Percentiles rank a stretch among this genome's conserved stretches.
phyloP scores from a whole-genome alignment of 2,888 invertebrate genomes.

The Parnassius mnemosyne region DNA sequence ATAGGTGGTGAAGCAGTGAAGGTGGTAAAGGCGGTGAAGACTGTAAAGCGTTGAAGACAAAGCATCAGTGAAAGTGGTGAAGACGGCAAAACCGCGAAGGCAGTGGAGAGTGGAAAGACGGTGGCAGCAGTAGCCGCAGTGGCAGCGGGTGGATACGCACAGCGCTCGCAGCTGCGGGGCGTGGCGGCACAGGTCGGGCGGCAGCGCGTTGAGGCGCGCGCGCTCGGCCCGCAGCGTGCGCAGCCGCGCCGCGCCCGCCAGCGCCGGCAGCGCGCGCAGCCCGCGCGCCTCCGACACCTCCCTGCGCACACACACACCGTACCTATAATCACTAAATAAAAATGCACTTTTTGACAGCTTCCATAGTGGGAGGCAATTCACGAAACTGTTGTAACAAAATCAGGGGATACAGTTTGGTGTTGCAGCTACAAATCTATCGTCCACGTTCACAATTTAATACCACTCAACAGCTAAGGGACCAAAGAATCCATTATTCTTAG shows the following conservation, averaged over 20 bases:
- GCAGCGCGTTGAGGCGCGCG: constrained; percentile 87
- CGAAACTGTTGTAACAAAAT: no score
- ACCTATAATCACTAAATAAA: background rate
- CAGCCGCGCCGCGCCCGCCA: constrained; percentile 89
- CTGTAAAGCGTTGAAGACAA: no score
- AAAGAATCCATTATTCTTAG: no score
- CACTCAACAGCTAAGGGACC: no score
- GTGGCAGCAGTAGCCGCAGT: background rate
- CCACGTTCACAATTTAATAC: no score
- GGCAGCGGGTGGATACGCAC: constrained; percentile 82
- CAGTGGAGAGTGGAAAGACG: background rate
- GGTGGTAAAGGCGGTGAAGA: no score
- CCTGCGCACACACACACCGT: constrained; percentile 68
- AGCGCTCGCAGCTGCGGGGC: constrained; percentile 90
- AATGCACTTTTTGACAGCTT: background rate
- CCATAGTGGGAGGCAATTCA: background rate
- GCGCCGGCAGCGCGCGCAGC: constrained; percentile 89
- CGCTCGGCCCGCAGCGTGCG: constrained; percentile 91
- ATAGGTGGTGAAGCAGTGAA: no score
- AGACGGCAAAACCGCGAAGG: no score
- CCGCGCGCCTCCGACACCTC: constrained; percentile 92
- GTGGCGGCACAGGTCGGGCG: constrained; percentile 86
- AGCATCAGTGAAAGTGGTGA: no score
- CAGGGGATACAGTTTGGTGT: no score
- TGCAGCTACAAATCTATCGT: no score